Conservation (phyloP, 2,113 vertebrate species). For the Takifugu flavidus region DNA sequence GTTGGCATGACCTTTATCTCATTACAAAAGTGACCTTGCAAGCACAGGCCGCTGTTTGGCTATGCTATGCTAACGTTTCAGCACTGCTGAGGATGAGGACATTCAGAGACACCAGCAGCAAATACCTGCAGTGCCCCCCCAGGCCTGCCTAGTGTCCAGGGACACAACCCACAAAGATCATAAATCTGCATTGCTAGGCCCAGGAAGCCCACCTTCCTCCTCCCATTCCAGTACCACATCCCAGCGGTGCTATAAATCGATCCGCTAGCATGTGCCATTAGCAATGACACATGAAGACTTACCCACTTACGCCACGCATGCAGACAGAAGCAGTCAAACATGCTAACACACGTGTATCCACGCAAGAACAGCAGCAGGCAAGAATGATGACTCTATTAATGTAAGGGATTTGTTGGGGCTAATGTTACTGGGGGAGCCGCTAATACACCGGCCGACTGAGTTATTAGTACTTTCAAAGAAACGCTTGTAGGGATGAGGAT, state of each 20-base stretch:
- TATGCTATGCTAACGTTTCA: conserved; percentile 8
- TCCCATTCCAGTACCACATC: conserved; percentile 18
- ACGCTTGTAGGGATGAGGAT: conserved; percentile 32
- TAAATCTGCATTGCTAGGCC: conserved; percentile 37
- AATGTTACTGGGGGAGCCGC: conserved; percentile 25
- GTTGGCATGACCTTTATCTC: too few relatives aligned
- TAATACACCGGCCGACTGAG: conserved; percentile 35
- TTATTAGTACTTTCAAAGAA: conserved; percentile 54
- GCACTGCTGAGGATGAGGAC: conserved; percentile 53
- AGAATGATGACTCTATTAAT: conserved; percentile 26
- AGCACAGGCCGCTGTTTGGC: background rate
- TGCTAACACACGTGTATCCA: background rate
- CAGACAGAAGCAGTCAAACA: conserved; percentile 12
- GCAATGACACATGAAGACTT: conserved; percentile 31
- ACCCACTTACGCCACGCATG: conserved; percentile 1
- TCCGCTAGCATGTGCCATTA: conserved; percentile 16
- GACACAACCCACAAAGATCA: conserved; percentile 23
- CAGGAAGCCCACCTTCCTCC: background rate
- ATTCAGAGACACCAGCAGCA: conserved; percentile 50
- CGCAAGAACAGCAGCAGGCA: conserved; percentile 3
- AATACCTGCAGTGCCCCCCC: conserved; percentile 9
- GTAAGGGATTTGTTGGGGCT: conserved; percentile 28
- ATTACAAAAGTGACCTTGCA: too few relatives aligned
- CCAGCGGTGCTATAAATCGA: conserved; percentile 40
- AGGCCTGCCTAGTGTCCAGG: conserved; percentile 15